Base-by-base conservation (phyloP, 92 coral and sea anemone species). In the Parazoanthus darwini region DNA sequence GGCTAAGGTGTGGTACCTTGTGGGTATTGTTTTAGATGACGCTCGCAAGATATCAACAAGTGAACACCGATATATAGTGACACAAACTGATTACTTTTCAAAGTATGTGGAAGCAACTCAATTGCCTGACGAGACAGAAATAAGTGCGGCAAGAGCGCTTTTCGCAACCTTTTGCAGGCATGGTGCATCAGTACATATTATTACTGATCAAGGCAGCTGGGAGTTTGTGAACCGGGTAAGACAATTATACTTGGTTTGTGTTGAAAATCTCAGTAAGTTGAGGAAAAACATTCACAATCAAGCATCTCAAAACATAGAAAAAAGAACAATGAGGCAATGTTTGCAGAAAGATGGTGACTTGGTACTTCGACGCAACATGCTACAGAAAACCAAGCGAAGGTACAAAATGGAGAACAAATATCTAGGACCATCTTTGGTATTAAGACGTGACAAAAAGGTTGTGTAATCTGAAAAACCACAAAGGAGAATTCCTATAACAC, bases 1-100 rank as follows among this genome's bases (percentile, higher is more conserved):
- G 25, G 48, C 82, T 4, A 80, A 88, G 26, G 90, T 67, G 50
- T 88, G 90, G 90, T 88, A 88, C 23, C 56, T 88, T 33, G 86
- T 80, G 56, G 86, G 90, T 37, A 58, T 88, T 22, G 85, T 80
- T 35, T 35, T 88, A 42, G 23, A 70, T 23, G 90, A 88, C 23
- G 86, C 86, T 16, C 66, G 73, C 39, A 88, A 79, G 10, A 86
- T 59, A 46, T 80, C 90, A 78, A 8, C n/a, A 16, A 78, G 58
- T 36, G 90, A 86, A 42, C 79, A 87, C 33, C 44, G 86, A 25
- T 87, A 78, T 48, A 79, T 87, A n/a, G 68, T 87, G 58, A 77
- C 90, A 14, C 84, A 79, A 79, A 87, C 90, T 10, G 90, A 87
- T 37, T 87, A 29, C 33, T 29, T 29, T 29, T 29, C 33, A 29